Base-by-base conservation (phyloP, 2,113 vertebrate species). In the Cisticola juncidis region DNA sequence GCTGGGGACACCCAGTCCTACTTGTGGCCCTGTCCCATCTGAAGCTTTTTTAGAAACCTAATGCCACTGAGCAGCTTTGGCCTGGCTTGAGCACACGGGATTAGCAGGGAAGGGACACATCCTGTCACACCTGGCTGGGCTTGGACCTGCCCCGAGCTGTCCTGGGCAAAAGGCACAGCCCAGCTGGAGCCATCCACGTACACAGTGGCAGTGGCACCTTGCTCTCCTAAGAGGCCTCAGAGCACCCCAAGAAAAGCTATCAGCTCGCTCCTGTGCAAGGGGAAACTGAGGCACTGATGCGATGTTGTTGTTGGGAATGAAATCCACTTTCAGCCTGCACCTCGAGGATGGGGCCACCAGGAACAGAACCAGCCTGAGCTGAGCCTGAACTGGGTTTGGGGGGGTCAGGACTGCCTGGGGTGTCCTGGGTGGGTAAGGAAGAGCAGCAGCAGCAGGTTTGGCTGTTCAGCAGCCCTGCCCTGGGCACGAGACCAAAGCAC, bases 51-150 rank as follows among this genome's bases (percentile, higher is more conserved):
- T 93, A 94, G 85, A 72, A 35, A 22, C 45, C 20, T 91, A 94
- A 96, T 45, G 61, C 94, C 36, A 3, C 72, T 84, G 76, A 95
- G 89, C 65, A 62, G 65, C 70, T 96, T 95, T 95, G 77, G 51
- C 35, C 50, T 8, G 87, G 78, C 4, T 25, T 29, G 24, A 0
- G 1, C 21, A 3, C 20, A 2, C 0, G 2, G 82, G 83, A 91
- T 91, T 92, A 91, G 71, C 2, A 33, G n/a, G 54, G 54, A 64
- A 68, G 31, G 76, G 40, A 64, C 47, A 64, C 16, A 7, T 74
- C 92, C 62, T 1, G 0, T 13, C 11, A 5, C 57, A 17, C 13
- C 3, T 1, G 1, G 2, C 31, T 25, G 25, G 47, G n/a, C 38
- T 66, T 18, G 53, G 60, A 12, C 3, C 45, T n/a, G 53, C 82